phyloP scores from a whole-genome alignment of 2,888 invertebrate species.

The Drosophila mimetica region DNA sequence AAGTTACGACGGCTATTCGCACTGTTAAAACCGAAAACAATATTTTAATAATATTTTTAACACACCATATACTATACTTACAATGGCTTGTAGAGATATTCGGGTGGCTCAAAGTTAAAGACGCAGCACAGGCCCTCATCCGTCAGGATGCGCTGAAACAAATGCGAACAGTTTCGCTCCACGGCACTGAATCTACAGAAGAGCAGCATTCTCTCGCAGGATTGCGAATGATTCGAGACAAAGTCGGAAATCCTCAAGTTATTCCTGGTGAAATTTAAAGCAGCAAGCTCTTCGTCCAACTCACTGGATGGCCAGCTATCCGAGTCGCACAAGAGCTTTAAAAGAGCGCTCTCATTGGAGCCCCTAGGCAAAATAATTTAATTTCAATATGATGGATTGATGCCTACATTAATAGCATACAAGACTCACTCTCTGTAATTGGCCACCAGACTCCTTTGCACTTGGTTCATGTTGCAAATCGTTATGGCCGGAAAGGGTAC shows the following conservation, averaged over 20 bases:
- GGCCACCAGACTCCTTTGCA: constrained; percentile 87
- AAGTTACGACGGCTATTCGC: constrained; percentile 30
- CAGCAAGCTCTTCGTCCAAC: constrained; percentile 6
- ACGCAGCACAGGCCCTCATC: constrained; percentile 94
- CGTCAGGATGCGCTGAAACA: constrained; percentile 90
- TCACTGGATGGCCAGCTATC: constrained; percentile 17
- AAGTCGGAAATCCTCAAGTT: constrained; percentile 62
- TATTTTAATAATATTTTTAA: not conserved
- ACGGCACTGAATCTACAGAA: constrained; percentile 88
- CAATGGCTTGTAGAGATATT: constrained; percentile 62
- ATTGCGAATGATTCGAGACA: constrained; percentile 65
- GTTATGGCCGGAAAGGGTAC: constrained; percentile 94
- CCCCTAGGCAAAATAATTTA: constrained; percentile 41
- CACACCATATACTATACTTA: constrained; percentile 33
- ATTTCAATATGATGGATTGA: not conserved
- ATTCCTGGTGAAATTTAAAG: constrained; percentile 37
- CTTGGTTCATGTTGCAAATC: constrained; percentile 93
- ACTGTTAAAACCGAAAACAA: not conserved
- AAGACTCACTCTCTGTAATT: constrained; percentile 81
- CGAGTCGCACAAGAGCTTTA: constrained; percentile 61
- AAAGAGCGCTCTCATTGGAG: constrained; percentile 58
- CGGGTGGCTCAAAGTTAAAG: constrained; percentile 90
- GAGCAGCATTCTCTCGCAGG: constrained; percentile 84
- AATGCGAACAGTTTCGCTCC: constrained; percentile 86
- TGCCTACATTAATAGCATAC: too few relatives aligned